Base-by-base conservation (phyloP, 2,888 invertebrate genomes). In the Gari tellinella region DNA sequence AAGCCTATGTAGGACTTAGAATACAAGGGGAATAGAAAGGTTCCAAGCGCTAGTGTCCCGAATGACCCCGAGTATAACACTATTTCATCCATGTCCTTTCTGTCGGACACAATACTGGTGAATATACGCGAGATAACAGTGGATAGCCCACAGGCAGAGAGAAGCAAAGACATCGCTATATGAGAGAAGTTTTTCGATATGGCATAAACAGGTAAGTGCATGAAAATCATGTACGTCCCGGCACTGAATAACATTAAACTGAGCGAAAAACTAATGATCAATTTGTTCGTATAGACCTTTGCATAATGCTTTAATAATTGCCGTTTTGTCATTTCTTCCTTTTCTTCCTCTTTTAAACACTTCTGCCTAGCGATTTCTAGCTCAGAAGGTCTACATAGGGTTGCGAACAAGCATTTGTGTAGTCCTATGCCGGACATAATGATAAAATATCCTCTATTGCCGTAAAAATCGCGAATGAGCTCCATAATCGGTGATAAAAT, bases 151-250 rank as follows among this genome's bases (percentile, higher is more conserved):
- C 76, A 78, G 8, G 75, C 49, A 0, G 83, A 81, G 17, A 83
- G 38, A 0, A 83, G 60, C 21, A 68, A 52, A 0, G 80, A 46
- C 3, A 78, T 56, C 2, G 70, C 56, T 15, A 79, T 57, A 8
- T 55, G 55, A 1, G 76, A 49, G 12, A 61, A 56, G n/a, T 75
- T 73, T 46, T 60, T 58, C 8, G 69, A 70, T 14, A 73, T 62
- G 8, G 77, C 49, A 43, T 68, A 81, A 38, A 62, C 62, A 31
- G 82, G 78, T 48, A 83, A 55, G 63, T 83, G 80, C 10, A 83
- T 49, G 64, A 81, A 83, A 41, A 83, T 73, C 68, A 83, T 72
- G 55, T 81, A 82, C 2, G 77, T 77, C 21, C 82, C 83, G 26
- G 76, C 56, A 58, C 75, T 72, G 46, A 66, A 77, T 17, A 82